These are phyloP conservation scores for Drosophila nikananu DNA, from an alignment of 1,140 invertebrate species.

Conservation along the genomic window DNA sequence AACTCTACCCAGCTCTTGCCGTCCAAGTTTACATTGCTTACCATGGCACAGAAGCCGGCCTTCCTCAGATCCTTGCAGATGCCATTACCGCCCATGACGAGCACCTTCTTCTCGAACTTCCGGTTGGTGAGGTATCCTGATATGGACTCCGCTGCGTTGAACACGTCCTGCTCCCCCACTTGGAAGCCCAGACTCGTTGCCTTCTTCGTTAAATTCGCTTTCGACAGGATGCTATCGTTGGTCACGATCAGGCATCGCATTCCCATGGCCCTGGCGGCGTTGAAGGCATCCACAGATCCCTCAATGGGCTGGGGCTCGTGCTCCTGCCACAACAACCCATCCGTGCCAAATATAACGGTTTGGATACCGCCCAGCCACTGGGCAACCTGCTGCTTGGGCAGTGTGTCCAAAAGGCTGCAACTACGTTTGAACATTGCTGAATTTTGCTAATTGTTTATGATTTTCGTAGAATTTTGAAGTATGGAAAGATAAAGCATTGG, in stretches of 20 bases:
- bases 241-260: slow-evolving; percentile 32
- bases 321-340: slow-evolving; percentile 64
- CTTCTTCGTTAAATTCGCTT: slow-evolving; percentile 19
- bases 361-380: slow-evolving; percentile 57
- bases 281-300: slow-evolving; percentile 48
- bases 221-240: slow-evolving; percentile 32
- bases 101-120: slow-evolving; percentile 43
- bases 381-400: slow-evolving; percentile 36
- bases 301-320: slow-evolving; percentile 34
- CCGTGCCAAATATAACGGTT: slow-evolving; percentile 54
- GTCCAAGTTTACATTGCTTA: fast-evolving
- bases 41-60: slow-evolving; percentile 20
- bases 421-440: slow-evolving; percentile 52
- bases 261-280: slow-evolving; percentile 29
- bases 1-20: background rate
- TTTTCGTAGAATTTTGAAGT: background rate
- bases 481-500: background rate
- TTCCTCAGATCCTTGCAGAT: slow-evolving; percentile 34
- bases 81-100: slow-evolving; percentile 45
- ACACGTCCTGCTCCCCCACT: slow-evolving; percentile 3
- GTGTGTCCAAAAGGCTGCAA: slow-evolving; percentile 35
- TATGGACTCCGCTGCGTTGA: slow-evolving; percentile 30
- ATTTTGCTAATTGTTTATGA: background rate
- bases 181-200: slow-evolving; percentile 32
- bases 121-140: slow-evolving; percentile 26